A percentile compares a stretch with the other conserved stretches of the same genome.
phyloP scores from a whole-genome alignment of 30 jellyfish, hydroid and myxozoan species.

The Sanderia malayensis region DNA sequence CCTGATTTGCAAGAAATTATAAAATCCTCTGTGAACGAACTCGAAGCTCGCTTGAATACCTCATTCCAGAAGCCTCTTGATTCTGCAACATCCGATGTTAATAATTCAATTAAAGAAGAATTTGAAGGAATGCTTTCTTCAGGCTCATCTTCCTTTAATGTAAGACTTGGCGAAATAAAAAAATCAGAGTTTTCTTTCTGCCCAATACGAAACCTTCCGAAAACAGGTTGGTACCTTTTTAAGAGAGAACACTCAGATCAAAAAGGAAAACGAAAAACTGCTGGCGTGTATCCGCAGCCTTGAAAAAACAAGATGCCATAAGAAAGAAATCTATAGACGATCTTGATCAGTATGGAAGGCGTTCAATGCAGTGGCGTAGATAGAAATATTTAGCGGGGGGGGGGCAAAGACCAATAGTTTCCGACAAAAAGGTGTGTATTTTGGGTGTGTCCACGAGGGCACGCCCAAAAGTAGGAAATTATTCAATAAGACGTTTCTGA shows the following conservation, averaged over 20 bases:
- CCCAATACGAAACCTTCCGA: background rate
- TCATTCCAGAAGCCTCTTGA: no score
- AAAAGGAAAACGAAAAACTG: background rate
- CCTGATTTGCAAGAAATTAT: no score
- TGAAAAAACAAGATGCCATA: background rate
- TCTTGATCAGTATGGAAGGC: conserved; percentile 11
- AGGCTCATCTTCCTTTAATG: background rate
- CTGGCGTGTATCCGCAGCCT: background rate
- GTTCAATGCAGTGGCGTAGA: no score
- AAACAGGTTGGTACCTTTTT: background rate
- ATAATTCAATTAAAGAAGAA: background rate
- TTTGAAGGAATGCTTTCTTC: background rate
- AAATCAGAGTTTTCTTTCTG: background rate
- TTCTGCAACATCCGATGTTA: no score
- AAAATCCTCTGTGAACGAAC: no score
- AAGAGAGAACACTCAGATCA: background rate
- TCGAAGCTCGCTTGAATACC: no score
- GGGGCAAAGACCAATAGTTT: no score
- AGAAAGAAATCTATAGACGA: background rate
- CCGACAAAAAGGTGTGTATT: no score
- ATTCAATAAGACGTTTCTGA: no score
- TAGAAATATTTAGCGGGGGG: no score
- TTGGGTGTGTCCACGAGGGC: no score
- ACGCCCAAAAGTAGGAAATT: no score
- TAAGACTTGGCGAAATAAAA: background rate